Base-by-base conservation (phyloP, 2,888 invertebrate species). In the Hydraecia micacea region DNA sequence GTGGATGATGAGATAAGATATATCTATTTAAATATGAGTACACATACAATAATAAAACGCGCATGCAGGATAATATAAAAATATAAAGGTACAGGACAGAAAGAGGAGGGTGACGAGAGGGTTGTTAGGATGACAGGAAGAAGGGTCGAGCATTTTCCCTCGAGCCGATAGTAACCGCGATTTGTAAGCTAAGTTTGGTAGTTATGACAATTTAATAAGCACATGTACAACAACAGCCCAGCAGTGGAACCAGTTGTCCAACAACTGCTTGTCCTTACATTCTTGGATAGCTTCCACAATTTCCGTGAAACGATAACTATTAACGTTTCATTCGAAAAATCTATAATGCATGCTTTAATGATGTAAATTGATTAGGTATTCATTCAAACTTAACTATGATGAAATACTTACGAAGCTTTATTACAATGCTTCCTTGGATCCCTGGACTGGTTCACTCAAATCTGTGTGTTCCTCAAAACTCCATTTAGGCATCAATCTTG, bases 251-350 rank as follows among this genome's bases (percentile, higher is more conserved):
- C 8, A 49, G 0, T 70, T 58, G 8, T 8, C 7, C 4, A 60
- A 18, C 58, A 46, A 62, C n/a, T 69, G 18, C 15, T 18, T 11
- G 9, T 21, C 5, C 13, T 11, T 21, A 39, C 25, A 70, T 80
- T 81, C 72, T 76, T 80, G 63, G 63, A 81, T 52, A 52, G 72
- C n/a, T 69, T 65, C 76, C 60, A 65, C 72, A 65, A 62, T 65
- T 81, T 73, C 72, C 4, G 28, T 52, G 72, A 81, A 81, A 63
- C 36, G 7, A 76, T 81, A 42, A 73, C 52, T 81, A 73, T 81
- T 76, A 46, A 65, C 28, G 36, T 52, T 73, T 76, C 28, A 42
- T 55, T 68, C 1, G 58, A 68, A 80, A 55, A 58, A 63, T 80
- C 55, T 15, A 8, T 63, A 32, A 68, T 75, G 71, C 62, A 52